Conservation (phyloP, 2,888 invertebrate genomes). For the Sepioteuthis lessoniana region DNA sequence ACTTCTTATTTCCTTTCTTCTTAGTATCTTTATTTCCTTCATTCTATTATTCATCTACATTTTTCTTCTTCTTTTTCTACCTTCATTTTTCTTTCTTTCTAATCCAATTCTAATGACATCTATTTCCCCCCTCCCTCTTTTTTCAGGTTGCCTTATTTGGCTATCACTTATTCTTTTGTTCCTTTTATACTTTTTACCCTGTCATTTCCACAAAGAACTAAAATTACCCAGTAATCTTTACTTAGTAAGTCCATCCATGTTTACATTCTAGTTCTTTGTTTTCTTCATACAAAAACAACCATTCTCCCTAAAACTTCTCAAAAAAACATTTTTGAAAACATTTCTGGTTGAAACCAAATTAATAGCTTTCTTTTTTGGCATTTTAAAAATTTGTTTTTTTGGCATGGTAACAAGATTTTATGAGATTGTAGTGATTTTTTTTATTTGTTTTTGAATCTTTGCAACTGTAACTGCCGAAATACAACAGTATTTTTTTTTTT, state of each 20-base stretch:
- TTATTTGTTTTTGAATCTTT: too few species aligned
- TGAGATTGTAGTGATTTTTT: too few species aligned
- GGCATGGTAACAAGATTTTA: too few species aligned
- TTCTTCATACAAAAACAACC: neutral
- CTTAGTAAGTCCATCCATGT: conserved; percentile 33
- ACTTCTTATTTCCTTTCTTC: neutral
- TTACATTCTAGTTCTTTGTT: neutral
- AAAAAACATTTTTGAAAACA: too few species aligned
- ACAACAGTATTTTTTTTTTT: too few species aligned
- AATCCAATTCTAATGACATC: neutral
- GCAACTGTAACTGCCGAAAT: too few species aligned
- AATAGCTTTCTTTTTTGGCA: too few species aligned
- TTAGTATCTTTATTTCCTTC: neutral
- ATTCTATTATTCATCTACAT: neutral
- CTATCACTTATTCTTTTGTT: neutral
- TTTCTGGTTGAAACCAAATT: too few species aligned
- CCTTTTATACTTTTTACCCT: neutral
- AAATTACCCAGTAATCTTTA: conserved; percentile 10
- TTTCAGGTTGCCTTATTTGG: neutral
- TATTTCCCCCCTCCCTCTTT: neutral
- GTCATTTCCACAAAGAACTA: neutral
- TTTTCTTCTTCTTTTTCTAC: neutral
- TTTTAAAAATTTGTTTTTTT: too few species aligned
- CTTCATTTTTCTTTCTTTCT: neutral
- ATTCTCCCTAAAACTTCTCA: neutral